Evolutionary conservation across 2,888 invertebrate genomes (phyloP), one percentile per base, ranked within the genome.

Genomic region (Tuberolachnus salignus): DNA sequence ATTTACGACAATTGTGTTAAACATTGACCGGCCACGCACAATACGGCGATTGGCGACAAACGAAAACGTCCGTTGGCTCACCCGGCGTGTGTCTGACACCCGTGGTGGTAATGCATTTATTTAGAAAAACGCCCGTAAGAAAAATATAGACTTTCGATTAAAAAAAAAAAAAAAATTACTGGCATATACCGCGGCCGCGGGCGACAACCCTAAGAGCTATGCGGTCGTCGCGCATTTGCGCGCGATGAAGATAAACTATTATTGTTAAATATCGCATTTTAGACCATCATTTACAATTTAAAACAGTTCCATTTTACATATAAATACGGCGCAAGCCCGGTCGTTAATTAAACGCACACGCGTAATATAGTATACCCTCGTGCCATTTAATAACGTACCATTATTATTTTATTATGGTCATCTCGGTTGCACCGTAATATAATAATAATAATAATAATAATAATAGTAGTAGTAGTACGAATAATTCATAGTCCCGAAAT

Each of bases 401-500:
- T 21, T 21, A 44, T 10, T 14, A 46, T 46, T 14, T 19, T 14
- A 3, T 21, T 21, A 42, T n/a, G 53, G 55, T 69, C 69, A 42
- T 53, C 53, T 14, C 16, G 34, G 26, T 3, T 34, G 34, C 61
- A 34, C 34, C 34, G 34, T 8, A n/a, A 4, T 14, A 57, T 23
- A 21, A 57, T 23, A 23, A 0, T 34, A 34, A 11, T 9, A 6
- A 6, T 34, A 34, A 34, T 34, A 21, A n/a, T 14, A 57, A 57
- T 23, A 21, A 57, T 23, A 23, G 0, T 34, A 34, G 11, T 9
- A 6, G 34, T 34, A 34, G 6, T 34, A 21, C 14, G 61, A 57
- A 42, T 59, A 61, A 63, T 51, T 73, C 72, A 63, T 61, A 51
- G 72, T 73, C 21, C 49, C 49, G 61, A 61, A 73, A 63, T 63